These are phyloP conservation scores for Sebastes iracundus DNA, from an alignment of 2,797 vertebrate genomes.

Conservation along the genomic window DNA sequence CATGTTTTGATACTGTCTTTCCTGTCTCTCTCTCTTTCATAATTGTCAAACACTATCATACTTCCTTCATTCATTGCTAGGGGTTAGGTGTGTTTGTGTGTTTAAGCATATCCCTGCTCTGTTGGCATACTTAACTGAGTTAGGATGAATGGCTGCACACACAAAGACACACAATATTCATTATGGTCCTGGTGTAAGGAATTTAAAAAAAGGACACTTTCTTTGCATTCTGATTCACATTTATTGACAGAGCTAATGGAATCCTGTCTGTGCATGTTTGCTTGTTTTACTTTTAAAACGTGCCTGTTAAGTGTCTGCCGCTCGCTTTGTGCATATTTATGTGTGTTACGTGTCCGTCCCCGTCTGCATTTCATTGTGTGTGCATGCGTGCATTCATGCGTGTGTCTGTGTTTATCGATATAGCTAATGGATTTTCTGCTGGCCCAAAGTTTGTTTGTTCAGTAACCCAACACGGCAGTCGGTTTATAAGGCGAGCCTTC, in stretches of 20 bases:
- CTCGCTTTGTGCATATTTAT: constrained; percentile 2
- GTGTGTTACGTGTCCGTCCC: constrained; percentile 9
- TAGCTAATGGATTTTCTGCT: constrained; percentile 80
- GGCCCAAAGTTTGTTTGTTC: constrained; percentile 79
- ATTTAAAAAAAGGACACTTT: not conserved
- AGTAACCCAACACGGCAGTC: constrained; percentile 71
- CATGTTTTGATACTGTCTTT: constrained; percentile 6
- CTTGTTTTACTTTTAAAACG: constrained; percentile 1
- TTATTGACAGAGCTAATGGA: constrained; percentile 40
- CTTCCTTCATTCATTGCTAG: not conserved
- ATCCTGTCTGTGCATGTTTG: constrained; percentile 6
- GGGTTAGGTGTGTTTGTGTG: constrained; percentile 9
- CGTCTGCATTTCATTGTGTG: constrained; percentile 44
- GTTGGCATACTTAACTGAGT: not conserved
- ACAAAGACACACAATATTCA: constrained; percentile 3
- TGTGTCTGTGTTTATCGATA: constrained; percentile 77
- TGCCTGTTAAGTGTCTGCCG: constrained; percentile 5
- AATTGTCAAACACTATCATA: not conserved
- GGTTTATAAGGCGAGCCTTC: constrained; percentile 77
- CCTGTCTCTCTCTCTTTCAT: not conserved
- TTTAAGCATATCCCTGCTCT: constrained; percentile 2
- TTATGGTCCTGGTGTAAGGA: not conserved
- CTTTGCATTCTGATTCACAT: not conserved
- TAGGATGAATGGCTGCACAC: not conserved
- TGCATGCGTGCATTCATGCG: constrained; percentile 13